Conservation (phyloP, 2,113 vertebrate genomes). For the Cepphus grylle region DNA sequence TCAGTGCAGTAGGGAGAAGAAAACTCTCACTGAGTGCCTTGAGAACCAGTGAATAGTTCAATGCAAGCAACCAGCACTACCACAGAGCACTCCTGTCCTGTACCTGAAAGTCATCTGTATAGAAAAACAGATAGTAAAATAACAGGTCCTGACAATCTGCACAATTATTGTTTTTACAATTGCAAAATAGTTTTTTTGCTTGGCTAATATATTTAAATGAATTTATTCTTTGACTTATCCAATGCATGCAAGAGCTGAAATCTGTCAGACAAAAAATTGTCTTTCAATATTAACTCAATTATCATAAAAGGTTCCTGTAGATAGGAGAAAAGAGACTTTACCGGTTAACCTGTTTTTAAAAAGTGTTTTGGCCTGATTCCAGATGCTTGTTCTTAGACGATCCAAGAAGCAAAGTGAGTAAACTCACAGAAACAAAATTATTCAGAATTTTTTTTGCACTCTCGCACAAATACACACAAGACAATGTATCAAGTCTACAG, state of each 20-base stretch:
- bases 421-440: background rate
- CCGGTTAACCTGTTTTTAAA: background rate
- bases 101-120: background rate
- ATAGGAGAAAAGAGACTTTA: background rate
- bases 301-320: background rate
- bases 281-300: background rate
- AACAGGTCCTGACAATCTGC: background rate
- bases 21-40: background rate
- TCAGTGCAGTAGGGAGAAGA: background rate
- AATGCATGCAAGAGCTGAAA: background rate
- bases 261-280: background rate
- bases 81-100: background rate
- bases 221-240: background rate
- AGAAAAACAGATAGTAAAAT: background rate
- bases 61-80: background rate
- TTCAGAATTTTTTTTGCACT: background rate
- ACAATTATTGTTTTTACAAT: background rate
- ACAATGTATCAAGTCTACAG: background rate
- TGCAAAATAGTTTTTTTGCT: background rate
- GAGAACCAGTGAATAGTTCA: background rate
- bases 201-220: background rate
- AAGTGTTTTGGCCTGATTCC: background rate
- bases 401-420: background rate
- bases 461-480: background rate
- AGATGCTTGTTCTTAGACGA: background rate